Evolutionary conservation across 1,140 invertebrate genomes (phyloP), one percentile per base, ranked within the genome.

Genomic region (Ceratosolen solmsi): DNA sequence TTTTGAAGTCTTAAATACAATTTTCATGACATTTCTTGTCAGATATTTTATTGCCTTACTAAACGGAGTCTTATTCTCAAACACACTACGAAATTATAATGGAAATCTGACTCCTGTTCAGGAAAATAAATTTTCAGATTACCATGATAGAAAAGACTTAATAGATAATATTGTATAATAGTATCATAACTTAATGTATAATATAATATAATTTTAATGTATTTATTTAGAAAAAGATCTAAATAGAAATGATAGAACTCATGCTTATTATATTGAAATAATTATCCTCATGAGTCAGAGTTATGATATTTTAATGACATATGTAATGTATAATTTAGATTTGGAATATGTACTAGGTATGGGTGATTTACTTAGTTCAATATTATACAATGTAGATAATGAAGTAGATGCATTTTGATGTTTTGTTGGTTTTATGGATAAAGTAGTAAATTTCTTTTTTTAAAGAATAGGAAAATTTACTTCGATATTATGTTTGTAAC

Each of bases 271-370:
- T 91, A 94, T 95, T 38, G 98, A 1, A 97, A 99, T 83, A 94
- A 97, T 86, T 99, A 99, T 92, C 93, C 95, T 15, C 98, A 99
- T 92, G 92, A 99, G 46, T 92, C 94, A 78, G 93, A 96, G 27
- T 91, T 99, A 1, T 86, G 97, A 99, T 87, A 97, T 99, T 87
- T 92, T 99, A 2, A 98, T 99, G 97, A 99, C 98, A 0, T 99
- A 99, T 90, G 96, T 98, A n/a, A 99, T 99, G 98, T 99, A 99
- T 89, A 99, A 99, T 92, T 99, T 99, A 92, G 98, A 99, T 92
- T 92, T 99, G 82, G 98, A 98, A 86, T 97, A 98, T 87, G 96
- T 98, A 1, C 96, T 97, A 90, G 97, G 99, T 25, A 99, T 99
- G 99, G 98, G 97, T 87, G 99, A 99, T 92, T 93, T 99, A 65